Conservation (phyloP, 2,888 invertebrate genomes). For the Noctua pronuba region DNA sequence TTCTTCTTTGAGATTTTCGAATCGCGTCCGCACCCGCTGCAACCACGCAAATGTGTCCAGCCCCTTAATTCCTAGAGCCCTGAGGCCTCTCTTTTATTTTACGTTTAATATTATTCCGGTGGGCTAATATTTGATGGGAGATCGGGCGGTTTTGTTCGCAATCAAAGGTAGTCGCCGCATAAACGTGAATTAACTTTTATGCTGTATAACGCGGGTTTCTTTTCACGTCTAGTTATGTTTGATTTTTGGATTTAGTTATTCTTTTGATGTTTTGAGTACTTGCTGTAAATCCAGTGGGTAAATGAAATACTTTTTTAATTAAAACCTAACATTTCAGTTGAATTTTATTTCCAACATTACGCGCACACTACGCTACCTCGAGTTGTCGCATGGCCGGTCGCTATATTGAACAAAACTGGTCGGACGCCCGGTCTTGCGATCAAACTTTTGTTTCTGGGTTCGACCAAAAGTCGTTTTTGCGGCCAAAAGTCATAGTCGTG, state of each 20-base stretch:
- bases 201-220: slow-evolving; percentile 14
- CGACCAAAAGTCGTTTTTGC: background rate
- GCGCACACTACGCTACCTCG: background rate
- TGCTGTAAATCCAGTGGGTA: background rate
- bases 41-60: background rate
- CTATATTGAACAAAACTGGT: background rate
- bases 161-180: slow-evolving; percentile 57
- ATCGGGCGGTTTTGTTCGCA: slow-evolving; percentile 64
- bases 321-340: background rate
- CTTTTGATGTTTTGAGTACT: slow-evolving; percentile 24
- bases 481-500: background rate
- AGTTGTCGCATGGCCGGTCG: background rate
- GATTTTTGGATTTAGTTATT: slow-evolving; percentile 34
- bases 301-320: background rate
- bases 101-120: slow-evolving; percentile 65
- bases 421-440: background rate
- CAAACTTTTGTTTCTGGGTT: background rate
- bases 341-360: too few relatives aligned
- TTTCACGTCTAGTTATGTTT: slow-evolving; percentile 24
- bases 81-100: slow-evolving; percentile 62
- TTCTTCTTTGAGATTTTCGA: background rate
- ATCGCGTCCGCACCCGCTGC: slow-evolving; percentile 11
- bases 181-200: slow-evolving; percentile 51
- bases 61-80: slow-evolving; percentile 51
- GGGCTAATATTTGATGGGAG: slow-evolving; percentile 65